Conservation (phyloP, 1,140 invertebrate genomes). For the Zaprionus africanus region DNA sequence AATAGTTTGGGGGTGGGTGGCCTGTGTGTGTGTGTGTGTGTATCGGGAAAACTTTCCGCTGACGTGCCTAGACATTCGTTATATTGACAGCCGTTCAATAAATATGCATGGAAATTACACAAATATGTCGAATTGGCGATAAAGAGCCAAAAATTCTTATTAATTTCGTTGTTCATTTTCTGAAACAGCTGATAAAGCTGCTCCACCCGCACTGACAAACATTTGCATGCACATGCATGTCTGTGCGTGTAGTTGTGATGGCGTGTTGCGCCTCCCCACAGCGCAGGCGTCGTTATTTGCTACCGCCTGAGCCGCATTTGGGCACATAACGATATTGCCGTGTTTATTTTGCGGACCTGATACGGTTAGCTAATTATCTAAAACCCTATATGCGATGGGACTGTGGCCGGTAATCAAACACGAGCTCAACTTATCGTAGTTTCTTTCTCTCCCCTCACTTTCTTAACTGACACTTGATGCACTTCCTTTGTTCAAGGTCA, state of each 20-base stretch:
- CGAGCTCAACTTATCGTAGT: neutral
- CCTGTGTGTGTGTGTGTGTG: neutral
- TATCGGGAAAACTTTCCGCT: conserved; percentile 16
- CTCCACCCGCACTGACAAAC: conserved; percentile 13
- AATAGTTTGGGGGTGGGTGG: conserved; percentile 9
- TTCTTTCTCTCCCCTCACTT: neutral
- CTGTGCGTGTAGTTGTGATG: conserved; percentile 10
- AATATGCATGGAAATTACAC: conserved; percentile 1
- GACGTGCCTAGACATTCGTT: neutral
- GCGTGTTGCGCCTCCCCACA: conserved; percentile 13
- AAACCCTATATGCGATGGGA: neutral
- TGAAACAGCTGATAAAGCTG: conserved; percentile 41
- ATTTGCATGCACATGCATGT: neutral
- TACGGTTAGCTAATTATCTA: conserved; percentile 19
- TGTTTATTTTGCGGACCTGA: conserved; percentile 8
- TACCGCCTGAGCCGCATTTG: neutral
- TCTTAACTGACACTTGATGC: conserved; percentile 29
- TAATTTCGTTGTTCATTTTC: conserved; percentile 27
- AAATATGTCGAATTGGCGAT: neutral
- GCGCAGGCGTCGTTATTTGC: conserved; percentile 28
- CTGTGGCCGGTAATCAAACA: neutral
- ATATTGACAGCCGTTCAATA: neutral
- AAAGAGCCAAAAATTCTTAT: conserved; percentile 5
- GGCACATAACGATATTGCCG: neutral
- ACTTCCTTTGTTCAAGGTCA: conserved; percentile 39